A percentile compares a stretch with the other conserved stretches of the same genome.
phyloP scores from a whole-genome alignment of 2,888 invertebrate genomes.

The Acleris laterana region DNA sequence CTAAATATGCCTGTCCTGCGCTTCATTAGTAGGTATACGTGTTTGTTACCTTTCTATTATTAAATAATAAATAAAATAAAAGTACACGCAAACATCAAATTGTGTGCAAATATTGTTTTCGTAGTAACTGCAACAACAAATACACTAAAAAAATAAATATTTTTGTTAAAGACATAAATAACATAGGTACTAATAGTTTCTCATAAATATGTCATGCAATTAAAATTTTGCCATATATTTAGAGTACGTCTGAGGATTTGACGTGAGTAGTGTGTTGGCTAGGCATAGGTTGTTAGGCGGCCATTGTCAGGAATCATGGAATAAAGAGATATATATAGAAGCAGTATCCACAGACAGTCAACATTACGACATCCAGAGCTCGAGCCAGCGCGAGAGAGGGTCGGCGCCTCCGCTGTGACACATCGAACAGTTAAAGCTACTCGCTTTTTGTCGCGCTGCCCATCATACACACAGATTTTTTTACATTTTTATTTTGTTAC shows the following conservation, averaged over 20 bases:
- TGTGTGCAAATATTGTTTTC: constrained; percentile 23
- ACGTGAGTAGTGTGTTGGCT: constrained; percentile 19
- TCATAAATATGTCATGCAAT: constrained; percentile 61
- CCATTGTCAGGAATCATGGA: constrained; percentile 61
- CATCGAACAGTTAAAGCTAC: constrained; percentile 81
- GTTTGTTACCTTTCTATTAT: background rate
- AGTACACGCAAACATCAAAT: constrained; percentile 21
- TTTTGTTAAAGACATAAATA: constrained; percentile 34
- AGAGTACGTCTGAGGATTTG: constrained; percentile 36
- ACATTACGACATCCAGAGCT: constrained; percentile 78
- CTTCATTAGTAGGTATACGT: background rate
- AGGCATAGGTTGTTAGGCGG: constrained; percentile 38
- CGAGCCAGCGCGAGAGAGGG: constrained; percentile 69
- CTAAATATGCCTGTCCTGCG: background rate
- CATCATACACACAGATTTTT: constrained; percentile 45
- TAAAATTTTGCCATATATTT: constrained; percentile 36
- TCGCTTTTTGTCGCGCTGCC: constrained; percentile 72
- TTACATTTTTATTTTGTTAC: no score
- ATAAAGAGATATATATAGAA: constrained; percentile 70
- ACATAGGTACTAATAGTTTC: constrained; percentile 51
- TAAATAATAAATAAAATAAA: background rate
- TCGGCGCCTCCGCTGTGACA: constrained; percentile 68
- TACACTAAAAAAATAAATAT: background rate
- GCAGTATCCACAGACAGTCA: constrained; percentile 77
- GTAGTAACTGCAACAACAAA: constrained; percentile 21